phyloP scores from a whole-genome alignment of 2,113 vertebrate species.

The Aptenodytes forsteri region DNA sequence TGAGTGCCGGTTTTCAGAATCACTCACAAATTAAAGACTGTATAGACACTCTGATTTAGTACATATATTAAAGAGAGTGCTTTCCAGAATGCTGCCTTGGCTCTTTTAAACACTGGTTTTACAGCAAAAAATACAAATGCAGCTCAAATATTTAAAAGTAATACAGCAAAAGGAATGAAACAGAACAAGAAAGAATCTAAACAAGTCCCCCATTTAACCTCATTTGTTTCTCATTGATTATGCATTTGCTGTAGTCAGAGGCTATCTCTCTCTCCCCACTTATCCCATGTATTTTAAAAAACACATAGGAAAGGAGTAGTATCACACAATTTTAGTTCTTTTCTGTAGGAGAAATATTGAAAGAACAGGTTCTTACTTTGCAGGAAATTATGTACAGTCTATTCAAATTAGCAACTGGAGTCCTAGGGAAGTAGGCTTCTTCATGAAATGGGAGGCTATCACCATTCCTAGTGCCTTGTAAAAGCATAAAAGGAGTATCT shows the following conservation, averaged over 20 bases:
- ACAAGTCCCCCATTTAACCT: not conserved
- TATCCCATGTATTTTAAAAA: not conserved
- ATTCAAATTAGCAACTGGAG: not conserved
- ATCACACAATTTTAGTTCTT: not conserved
- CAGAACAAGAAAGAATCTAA: not conserved
- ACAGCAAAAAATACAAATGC: not conserved
- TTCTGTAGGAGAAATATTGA: not conserved
- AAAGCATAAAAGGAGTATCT: not conserved
- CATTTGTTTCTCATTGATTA: not conserved
- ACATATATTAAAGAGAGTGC: not conserved
- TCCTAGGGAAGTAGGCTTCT: not conserved
- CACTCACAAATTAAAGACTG: not conserved
- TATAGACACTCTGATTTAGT: not conserved
- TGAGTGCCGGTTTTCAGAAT: not conserved
- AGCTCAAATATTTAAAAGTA: not conserved
- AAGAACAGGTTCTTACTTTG: not conserved
- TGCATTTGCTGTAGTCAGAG: not conserved
- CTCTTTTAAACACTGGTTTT: not conserved
- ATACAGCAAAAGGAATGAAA: not conserved
- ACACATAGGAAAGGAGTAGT: not conserved
- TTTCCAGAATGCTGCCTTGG: not conserved
- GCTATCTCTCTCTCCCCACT: not conserved
- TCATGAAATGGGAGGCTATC: not conserved
- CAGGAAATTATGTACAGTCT: not conserved
- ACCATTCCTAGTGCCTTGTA: not conserved